Conservation (phyloP, 2,888 invertebrate genomes). For the Drosophila quinaria region DNA sequence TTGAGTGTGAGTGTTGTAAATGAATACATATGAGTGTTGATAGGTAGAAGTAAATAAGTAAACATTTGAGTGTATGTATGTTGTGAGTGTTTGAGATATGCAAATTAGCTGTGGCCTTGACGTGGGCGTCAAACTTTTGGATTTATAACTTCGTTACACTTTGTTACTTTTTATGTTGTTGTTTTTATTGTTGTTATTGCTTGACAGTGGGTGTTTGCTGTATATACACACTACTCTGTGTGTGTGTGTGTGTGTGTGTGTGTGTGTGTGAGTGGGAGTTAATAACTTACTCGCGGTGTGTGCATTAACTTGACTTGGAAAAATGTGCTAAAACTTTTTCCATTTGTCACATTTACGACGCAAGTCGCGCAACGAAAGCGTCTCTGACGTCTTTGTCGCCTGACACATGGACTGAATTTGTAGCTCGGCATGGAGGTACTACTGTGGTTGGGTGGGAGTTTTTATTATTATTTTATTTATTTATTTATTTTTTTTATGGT, state of each 20-base stretch:
- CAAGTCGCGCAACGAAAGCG: slow-evolving; percentile 23
- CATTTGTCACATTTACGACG: slow-evolving; percentile 65
- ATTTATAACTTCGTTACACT: slow-evolving; percentile 79
- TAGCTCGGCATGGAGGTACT: not conserved
- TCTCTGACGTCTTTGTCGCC: slow-evolving; percentile 49
- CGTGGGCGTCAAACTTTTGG: slow-evolving; percentile 79
- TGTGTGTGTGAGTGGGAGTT: slow-evolving; percentile 49
- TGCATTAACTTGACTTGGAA: slow-evolving; percentile 51
- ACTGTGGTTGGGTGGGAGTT: not conserved
- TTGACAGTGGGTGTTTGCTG: slow-evolving; percentile 42
- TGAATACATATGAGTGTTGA: slow-evolving; percentile 10
- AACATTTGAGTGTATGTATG: slow-evolving; percentile 5
- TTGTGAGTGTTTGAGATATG: slow-evolving; percentile 61
- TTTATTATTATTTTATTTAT: not conserved
- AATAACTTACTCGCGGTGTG: slow-evolving; percentile 35
- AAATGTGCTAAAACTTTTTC: slow-evolving; percentile 57
- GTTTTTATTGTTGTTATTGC: slow-evolving; percentile 24
- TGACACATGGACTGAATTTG: slow-evolving; percentile 63
- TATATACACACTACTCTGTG: too few species aligned
- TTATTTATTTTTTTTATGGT: not conserved
- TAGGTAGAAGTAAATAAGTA: not conserved
- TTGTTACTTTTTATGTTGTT: slow-evolving; percentile 60
- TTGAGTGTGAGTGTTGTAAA: slow-evolving; percentile 25
- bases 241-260: slow-evolving; percentile 25
- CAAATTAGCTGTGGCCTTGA: slow-evolving; percentile 78